A percentile compares a stretch with the other conserved stretches of the same genome.
Evolutionary conservation across 2,113 vertebrate species (phyloP).

Genomic region (Eurystomus gularis): DNA sequence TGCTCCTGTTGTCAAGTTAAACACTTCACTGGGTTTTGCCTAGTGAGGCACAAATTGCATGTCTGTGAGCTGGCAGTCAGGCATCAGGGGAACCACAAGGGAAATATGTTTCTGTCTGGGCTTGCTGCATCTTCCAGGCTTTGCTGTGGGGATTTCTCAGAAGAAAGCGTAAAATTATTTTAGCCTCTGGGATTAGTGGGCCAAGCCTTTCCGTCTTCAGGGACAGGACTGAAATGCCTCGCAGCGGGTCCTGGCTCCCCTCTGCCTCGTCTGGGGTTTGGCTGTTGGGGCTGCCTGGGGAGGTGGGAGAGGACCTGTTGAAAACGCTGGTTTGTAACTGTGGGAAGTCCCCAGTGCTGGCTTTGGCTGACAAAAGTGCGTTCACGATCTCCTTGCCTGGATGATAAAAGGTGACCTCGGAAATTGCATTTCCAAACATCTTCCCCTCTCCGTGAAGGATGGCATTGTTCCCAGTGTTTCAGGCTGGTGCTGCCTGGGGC

Average conservation of each 20-base stretch:
- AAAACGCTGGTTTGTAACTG: accelerated
- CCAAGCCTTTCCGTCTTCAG: neutral
- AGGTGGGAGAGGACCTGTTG: neutral
- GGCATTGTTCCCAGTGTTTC: slow-evolving; percentile 56
- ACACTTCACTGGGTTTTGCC: slow-evolving; percentile 35
- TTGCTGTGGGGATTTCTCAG: neutral
- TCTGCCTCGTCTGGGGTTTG: neutral
- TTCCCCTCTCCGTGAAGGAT: neutral
- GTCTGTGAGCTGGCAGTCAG: slow-evolving; percentile 11
- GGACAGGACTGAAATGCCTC: neutral
- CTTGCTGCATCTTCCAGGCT: neutral
- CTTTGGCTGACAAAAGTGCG: neutral
- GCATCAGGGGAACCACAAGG: slow-evolving; percentile 4
- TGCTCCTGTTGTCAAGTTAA: neutral
- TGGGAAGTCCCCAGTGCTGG: neutral
- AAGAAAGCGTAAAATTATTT: neutral
- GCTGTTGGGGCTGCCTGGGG: accelerated
- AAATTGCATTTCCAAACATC: slow-evolving; percentile 41
- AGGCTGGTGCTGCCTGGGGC: slow-evolving; percentile 56
- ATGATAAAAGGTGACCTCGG: slow-evolving; percentile 47
- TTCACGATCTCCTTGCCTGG: neutral
- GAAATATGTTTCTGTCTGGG: slow-evolving; percentile 23
- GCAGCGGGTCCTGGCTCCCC: neutral
- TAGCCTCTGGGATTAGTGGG: neutral
- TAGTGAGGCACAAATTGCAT: slow-evolving; percentile 12